These are phyloP conservation scores for Wasmannia auropunctata DNA, from an alignment of 1,140 invertebrate species.

Conservation along the genomic window DNA sequence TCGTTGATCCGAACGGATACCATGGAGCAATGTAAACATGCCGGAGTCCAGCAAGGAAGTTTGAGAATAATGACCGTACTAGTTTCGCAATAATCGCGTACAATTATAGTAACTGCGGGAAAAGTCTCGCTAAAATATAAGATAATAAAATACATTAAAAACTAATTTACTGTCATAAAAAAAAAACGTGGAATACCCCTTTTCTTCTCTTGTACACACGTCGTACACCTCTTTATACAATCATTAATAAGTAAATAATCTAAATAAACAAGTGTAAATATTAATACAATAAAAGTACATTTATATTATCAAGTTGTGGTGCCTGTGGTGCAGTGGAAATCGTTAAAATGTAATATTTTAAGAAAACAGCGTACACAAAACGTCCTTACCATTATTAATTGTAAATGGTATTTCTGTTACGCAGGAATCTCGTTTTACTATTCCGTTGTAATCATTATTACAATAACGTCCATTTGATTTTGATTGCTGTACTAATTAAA, in stretches of 20 bases:
- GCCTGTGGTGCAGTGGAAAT: not conserved
- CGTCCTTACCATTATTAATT: not conserved
- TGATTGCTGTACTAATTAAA: constrained; percentile 48
- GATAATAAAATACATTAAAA: not conserved
- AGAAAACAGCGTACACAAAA: not conserved
- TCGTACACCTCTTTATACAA: not conserved
- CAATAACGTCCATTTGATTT: constrained; percentile 47
- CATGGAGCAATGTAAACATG: constrained; percentile 44
- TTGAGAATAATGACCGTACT: constrained; percentile 37
- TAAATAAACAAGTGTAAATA: not conserved
- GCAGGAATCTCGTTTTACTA: constrained; percentile 1
- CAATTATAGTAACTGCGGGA: not conserved
- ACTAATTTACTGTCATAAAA: not conserved
- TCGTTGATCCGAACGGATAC: constrained; percentile 50
- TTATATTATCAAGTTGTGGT: not conserved
- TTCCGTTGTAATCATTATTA: constrained; percentile 29
- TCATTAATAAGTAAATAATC: not conserved
- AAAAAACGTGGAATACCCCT: not conserved
- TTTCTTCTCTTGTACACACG: not conserved
- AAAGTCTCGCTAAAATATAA: not conserved
- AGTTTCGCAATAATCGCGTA: constrained; percentile 11
- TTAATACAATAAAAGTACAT: not conserved
- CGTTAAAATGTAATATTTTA: not conserved
- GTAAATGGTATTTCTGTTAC: not conserved
- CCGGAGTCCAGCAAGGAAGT: not conserved